These are phyloP conservation scores for Sminthurides bifidus DNA, from an alignment of 1,140 invertebrate genomes.

Conservation along the genomic window DNA sequence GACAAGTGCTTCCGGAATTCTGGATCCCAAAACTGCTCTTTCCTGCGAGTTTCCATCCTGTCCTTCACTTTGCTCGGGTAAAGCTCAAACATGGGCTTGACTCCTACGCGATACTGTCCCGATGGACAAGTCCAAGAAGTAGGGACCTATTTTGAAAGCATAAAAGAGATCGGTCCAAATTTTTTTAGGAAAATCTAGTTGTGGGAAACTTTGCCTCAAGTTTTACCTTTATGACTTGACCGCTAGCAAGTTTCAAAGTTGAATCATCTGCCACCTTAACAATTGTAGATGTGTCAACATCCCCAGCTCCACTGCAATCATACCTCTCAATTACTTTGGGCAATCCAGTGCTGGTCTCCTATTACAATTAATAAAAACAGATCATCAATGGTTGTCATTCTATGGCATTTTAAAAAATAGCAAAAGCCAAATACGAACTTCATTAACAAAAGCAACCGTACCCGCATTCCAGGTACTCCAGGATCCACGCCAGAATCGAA, in stretches of 20 bases:
- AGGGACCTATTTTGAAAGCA: slow-evolving; percentile 70
- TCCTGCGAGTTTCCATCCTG: slow-evolving; percentile 66
- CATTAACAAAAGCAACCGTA: slow-evolving; percentile 39
- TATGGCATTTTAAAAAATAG: no score
- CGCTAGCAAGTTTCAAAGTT: slow-evolving; percentile 69
- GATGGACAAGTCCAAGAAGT: slow-evolving; percentile 67
- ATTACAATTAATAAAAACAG: slow-evolving; percentile 32
- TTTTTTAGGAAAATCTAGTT: background rate
- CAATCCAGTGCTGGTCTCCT: slow-evolving; percentile 77
- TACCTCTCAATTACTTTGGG: slow-evolving; percentile 82
- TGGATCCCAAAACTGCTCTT: slow-evolving; percentile 75
- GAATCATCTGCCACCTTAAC: slow-evolving; percentile 59
- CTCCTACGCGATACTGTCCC: slow-evolving; percentile 68
- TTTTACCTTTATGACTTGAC: slow-evolving; percentile 70
- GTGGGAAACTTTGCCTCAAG: no score
- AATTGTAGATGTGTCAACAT: slow-evolving; percentile 77
- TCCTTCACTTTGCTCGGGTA: slow-evolving; percentile 75
- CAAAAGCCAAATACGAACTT: no score
- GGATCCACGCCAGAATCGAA: slow-evolving; percentile 97
- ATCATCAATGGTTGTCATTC: background rate
- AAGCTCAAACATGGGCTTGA: slow-evolving; percentile 73
- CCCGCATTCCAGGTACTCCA: slow-evolving; percentile 82
- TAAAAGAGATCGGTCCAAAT: background rate
- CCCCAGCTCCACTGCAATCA: slow-evolving; percentile 89
- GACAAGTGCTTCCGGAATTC: slow-evolving; percentile 64